These are phyloP conservation scores for Aplochiton taeniatus DNA, from an alignment of 2,797 vertebrate species.

Conservation along the genomic window DNA sequence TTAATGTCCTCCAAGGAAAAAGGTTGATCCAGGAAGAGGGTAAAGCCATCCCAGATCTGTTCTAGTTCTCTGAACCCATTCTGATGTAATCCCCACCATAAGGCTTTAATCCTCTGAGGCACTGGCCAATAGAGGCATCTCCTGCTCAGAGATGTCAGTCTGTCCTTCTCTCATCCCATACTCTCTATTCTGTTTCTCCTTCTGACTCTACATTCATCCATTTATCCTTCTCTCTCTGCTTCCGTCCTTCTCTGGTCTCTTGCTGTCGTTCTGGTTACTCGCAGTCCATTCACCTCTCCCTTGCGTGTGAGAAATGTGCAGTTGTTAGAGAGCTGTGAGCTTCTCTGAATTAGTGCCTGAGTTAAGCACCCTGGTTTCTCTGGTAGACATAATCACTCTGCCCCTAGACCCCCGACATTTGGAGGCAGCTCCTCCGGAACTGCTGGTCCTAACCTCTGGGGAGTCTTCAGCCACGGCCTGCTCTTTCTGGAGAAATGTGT, in stretches of 20 bases:
- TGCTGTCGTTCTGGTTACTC: neutral
- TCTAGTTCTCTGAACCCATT: neutral
- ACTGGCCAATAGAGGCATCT: constrained; percentile 4
- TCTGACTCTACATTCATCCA: constrained; percentile 22
- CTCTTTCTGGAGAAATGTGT: no score
- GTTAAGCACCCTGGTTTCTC: no score
- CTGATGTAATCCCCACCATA: constrained; percentile 41
- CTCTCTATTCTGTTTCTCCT: neutral
- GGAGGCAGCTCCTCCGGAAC: no score
- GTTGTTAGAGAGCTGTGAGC: no score
- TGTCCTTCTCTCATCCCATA: neutral
- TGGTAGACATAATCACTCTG: no score
- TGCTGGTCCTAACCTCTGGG: no score
- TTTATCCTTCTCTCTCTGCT: neutral
- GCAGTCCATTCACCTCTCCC: no score
- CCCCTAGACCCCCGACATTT: no score
- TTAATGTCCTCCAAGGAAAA: neutral
- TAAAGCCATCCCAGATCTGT: constrained; percentile 1
- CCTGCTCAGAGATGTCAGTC: no score
- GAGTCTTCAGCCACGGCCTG: no score
- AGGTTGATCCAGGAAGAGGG: neutral
- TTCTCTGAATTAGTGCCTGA: no score
- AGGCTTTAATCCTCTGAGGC: constrained; percentile 33
- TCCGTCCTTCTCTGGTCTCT: neutral
- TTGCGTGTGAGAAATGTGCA: no score